Base-by-base conservation (phyloP, 2,113 vertebrate species). In the Pluvialis apricaria region DNA sequence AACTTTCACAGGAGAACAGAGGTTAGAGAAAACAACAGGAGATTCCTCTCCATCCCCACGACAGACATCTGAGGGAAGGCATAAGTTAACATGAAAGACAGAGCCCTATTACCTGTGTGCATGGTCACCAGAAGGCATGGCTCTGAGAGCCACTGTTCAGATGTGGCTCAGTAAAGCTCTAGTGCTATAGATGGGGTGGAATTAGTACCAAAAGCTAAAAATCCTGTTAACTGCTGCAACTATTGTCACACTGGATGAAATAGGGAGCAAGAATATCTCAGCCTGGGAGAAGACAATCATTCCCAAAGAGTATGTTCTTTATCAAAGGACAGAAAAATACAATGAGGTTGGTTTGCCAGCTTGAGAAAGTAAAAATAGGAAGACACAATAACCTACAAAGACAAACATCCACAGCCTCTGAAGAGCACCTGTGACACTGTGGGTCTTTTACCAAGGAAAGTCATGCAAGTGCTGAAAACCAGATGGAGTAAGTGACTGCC, bases 181-280 rank as follows among this genome's bases (percentile, higher is more conserved):
- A 26, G 58, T 18, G 24, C 70, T 72, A 28, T 5, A 68, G 73
- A 26, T 22, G 54, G 49, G 36, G 57, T 44, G 13, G n/a, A 21
- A 76, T 64, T 80, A 60, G n/a, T 25, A 71, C 5, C 32, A 94
- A 64, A 91, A 31, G 19, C 22, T 52, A 12, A 24, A 64, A 76
- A 28, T 26, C 24, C 44, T 72, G 18, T 52, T 36, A 79, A 40
- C 26, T 86, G 62, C 66, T 94, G 26, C 62, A 82, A 57, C 10
- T 79, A 4, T 22, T 88, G 51, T 51, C 32, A 76, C 0, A 1
- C 10, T 73, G 76, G 70, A 58, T 82, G 45, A 90, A 15, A 79
- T 0, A n/a, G 11, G 21, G 13, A 86, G 36, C 6, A 79, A 16
- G 11, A 4, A 22, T 8, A 5, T 36, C 31, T 61, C 0, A 0